Evolutionary conservation across 2,797 vertebrate genomes (phyloP).

Genomic region (Delichon dasypus): DNA sequence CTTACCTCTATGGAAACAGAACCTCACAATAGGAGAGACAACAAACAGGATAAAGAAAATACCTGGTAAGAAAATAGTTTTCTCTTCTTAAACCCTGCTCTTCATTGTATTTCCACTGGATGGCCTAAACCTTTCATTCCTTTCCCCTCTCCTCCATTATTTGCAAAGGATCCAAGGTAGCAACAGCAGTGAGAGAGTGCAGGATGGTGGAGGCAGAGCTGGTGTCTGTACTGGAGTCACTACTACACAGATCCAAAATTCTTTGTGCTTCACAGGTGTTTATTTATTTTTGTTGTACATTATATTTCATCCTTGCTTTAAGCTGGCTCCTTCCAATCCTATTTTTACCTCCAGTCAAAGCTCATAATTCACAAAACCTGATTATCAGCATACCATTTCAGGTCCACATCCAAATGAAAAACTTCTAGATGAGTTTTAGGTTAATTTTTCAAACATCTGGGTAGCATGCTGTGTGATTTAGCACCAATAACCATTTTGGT

Average conservation of each 20-base stretch:
- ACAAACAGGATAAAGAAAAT: not conserved
- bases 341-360: not conserved
- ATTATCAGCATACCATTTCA: not conserved
- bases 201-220: not conserved
- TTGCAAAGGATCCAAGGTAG: not conserved
- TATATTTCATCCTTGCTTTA: not conserved
- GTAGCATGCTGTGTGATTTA: not conserved
- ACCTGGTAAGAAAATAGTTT: slow-evolving; percentile 7
- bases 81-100: not conserved
- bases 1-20: slow-evolving; percentile 19
- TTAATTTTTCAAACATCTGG: not conserved
- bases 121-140: not conserved
- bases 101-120: not conserved
- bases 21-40: not conserved
- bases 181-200: not conserved
- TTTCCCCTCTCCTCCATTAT: not conserved
- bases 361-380: not conserved
- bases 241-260: not conserved
- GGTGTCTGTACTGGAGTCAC: accelerated
- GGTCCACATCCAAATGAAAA: not conserved
- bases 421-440: not conserved
- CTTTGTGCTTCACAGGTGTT: accelerated
- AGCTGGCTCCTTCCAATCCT: not conserved
- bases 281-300: not conserved
- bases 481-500: not conserved